Evolutionary conservation across 2,113 vertebrate genomes (phyloP).

Genomic region (Anhinga anhinga): DNA sequence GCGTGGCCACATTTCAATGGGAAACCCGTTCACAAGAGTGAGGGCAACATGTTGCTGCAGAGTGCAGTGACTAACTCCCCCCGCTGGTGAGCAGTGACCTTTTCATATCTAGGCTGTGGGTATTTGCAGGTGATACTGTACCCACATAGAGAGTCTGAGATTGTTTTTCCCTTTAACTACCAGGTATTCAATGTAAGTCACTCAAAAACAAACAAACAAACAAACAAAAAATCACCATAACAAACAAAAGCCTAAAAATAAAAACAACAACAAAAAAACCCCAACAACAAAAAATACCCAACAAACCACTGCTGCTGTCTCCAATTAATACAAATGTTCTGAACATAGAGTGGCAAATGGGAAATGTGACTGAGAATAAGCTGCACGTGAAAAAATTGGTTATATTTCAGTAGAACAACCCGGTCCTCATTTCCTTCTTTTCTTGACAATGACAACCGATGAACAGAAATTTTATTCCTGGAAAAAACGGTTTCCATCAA

Average conservation of each 20-base stretch:
- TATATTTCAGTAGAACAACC: not conserved
- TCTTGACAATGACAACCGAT: not conserved
- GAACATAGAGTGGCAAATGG: not conserved
- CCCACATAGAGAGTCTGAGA: not conserved
- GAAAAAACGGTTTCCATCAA: not conserved
- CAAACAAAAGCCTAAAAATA: not conserved
- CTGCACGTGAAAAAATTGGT: not conserved
- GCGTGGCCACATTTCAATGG: not conserved
- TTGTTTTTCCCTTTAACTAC: not conserved
- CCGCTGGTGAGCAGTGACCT: not conserved
- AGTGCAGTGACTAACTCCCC: not conserved
- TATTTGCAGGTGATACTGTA: not conserved
- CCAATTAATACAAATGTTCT: not conserved
- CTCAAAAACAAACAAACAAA: not conserved
- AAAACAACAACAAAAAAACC: not conserved
- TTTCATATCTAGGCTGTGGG: not conserved
- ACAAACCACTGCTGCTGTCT: not conserved
- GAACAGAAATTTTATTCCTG: not conserved
- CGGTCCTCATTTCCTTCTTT: not conserved
- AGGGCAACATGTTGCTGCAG: not conserved
- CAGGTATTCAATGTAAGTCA: not conserved
- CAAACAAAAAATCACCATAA: too few species aligned
- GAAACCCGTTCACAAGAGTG: not conserved
- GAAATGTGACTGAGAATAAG: not conserved
- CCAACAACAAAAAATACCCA: not conserved